Evolutionary conservation across 2,113 vertebrate species (phyloP).

Genomic region (Drymodes brunneopygia): DNA sequence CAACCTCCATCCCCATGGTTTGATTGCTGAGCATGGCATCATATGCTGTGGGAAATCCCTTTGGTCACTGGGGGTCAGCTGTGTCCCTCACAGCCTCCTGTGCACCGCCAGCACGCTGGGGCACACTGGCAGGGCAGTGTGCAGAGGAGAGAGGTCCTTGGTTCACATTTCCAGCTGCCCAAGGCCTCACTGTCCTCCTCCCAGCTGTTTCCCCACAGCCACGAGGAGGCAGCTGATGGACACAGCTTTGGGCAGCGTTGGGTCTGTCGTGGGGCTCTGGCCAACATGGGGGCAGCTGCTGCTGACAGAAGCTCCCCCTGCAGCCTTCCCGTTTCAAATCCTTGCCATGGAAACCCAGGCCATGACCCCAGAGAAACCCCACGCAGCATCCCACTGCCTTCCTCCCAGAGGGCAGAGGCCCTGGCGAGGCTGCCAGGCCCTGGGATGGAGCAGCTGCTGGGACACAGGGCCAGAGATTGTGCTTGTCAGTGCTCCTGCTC

Average conservation of each 20-base stretch:
- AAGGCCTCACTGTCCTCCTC: neutral
- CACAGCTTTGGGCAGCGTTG: neutral
- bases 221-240: neutral
- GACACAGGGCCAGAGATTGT: neutral
- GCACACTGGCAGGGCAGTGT: accelerated
- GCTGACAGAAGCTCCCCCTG: neutral
- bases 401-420: neutral
- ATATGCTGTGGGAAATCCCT: neutral
- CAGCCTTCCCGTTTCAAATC: neutral
- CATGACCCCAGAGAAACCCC: neutral
- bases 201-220: accelerated
- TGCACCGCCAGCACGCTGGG: neutral
- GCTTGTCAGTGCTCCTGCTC: neutral
- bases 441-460: neutral
- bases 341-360: neutral
- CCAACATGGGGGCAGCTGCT: neutral
- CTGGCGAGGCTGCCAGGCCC: neutral
- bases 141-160: neutral
- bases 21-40: neutral
- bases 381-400: neutral
- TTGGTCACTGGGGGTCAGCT: neutral
- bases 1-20: neutral
- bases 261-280: too few species aligned
- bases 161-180: neutral
- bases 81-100: neutral